Evolutionary conservation across 1,140 invertebrate genomes (phyloP).

Genomic region (Mizuhopecten yessoensis): DNA sequence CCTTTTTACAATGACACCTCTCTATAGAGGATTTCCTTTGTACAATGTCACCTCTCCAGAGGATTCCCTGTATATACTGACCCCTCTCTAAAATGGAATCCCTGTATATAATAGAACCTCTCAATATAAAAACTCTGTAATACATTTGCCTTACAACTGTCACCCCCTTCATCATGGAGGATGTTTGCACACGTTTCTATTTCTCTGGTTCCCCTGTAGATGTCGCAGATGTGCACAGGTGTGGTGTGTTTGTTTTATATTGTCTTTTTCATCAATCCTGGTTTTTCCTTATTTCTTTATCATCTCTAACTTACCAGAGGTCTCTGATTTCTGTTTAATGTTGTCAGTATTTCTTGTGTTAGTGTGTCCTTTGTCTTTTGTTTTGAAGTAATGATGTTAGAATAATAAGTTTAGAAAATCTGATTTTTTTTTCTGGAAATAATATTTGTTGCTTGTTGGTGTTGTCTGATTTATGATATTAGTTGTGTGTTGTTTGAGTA

Average conservation of each 20-base stretch:
- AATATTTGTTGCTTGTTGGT: not conserved
- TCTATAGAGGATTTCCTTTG: too few relatives aligned
- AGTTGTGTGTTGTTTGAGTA: not conserved
- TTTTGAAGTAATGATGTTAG: not conserved
- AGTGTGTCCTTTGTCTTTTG: not conserved
- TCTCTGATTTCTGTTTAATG: not conserved
- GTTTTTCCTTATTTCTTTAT: not conserved
- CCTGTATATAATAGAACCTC: not conserved
- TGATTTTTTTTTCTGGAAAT: not conserved
- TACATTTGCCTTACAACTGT: not conserved
- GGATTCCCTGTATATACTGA: not conserved
- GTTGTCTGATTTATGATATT: not conserved
- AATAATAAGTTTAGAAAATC: too few relatives aligned
- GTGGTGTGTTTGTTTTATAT: not conserved
- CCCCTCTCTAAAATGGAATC: not conserved
- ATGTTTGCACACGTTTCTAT: not conserved
- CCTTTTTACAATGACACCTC: not conserved
- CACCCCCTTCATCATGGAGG: not conserved
- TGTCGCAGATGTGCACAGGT: not conserved
- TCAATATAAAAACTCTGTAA: not conserved
- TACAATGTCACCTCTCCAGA: too few relatives aligned
- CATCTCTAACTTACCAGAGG: not conserved
- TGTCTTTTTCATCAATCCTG: not conserved
- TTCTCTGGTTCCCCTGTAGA: too few relatives aligned
- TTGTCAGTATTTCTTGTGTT: not conserved